These are phyloP conservation scores for Dryococelus australis DNA, from an alignment of 2,888 invertebrate species.

Conservation along the genomic window DNA sequence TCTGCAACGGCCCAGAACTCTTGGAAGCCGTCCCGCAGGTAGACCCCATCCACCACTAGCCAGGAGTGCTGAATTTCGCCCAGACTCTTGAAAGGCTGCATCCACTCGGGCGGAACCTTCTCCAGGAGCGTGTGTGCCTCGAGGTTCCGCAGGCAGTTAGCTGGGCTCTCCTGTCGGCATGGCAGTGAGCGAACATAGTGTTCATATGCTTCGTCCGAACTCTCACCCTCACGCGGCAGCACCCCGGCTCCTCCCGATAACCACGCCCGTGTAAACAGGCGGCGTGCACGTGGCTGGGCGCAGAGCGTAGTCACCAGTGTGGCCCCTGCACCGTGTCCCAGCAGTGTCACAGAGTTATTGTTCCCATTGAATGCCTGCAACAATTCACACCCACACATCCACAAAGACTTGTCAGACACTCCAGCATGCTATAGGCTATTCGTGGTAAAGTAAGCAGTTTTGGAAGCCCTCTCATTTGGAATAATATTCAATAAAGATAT, in stretches of 20 bases:
- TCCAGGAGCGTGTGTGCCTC: constrained; percentile 66
- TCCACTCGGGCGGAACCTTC: constrained; percentile 77
- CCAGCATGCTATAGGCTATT: too few relatives aligned
- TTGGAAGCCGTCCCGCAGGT: constrained; percentile 71
- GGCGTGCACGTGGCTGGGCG: constrained; percentile 56
- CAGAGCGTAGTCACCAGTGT: constrained; percentile 81
- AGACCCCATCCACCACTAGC: constrained; percentile 77
- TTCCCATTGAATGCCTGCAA: constrained; percentile 79
- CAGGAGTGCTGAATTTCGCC: constrained; percentile 72
- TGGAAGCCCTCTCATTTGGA: too few relatives aligned
- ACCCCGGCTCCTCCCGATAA: constrained; percentile 79
- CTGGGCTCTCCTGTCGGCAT: constrained; percentile 59
- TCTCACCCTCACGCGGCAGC: constrained; percentile 68
- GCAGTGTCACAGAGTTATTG: constrained; percentile 74
- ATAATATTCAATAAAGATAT: too few relatives aligned
- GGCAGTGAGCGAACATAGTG: constrained; percentile 23
- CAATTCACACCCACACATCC: background rate
- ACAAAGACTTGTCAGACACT: background rate
- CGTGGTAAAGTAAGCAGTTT: too few relatives aligned
- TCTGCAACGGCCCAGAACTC: constrained; percentile 65
- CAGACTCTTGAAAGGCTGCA: constrained; percentile 63
- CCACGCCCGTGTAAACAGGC: constrained; percentile 80
- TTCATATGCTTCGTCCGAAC: constrained; percentile 29
- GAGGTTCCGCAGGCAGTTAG: constrained; percentile 59
- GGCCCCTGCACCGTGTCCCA: constrained; percentile 87